phyloP scores from a whole-genome alignment of 2,797 vertebrate species.

The Thalassophryne amazonica region DNA sequence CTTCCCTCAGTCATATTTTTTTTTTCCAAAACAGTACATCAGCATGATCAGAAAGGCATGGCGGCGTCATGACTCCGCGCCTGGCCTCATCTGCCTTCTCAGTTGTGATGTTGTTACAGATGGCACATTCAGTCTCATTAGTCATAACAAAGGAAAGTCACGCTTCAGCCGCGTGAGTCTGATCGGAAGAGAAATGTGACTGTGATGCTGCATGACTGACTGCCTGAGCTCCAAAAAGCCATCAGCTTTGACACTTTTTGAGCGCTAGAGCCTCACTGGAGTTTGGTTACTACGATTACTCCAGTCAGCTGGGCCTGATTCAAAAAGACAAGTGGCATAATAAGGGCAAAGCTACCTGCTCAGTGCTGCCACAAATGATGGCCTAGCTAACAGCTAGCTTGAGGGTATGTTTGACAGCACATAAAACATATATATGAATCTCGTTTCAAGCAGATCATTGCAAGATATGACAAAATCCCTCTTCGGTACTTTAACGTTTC shows the following conservation, averaged over 20 bases:
- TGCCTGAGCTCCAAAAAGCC: slow-evolving; percentile 5
- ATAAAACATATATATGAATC: too few species aligned
- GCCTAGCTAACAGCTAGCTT: too few species aligned
- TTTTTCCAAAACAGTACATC: slow-evolving; percentile 31
- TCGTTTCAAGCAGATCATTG: too few species aligned
- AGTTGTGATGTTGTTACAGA: slow-evolving; percentile 64
- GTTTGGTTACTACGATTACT: slow-evolving; percentile 2
- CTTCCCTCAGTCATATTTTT: slow-evolving; percentile 31
- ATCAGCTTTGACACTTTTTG: background rate
- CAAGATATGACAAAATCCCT: too few species aligned
- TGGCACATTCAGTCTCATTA: slow-evolving; percentile 61
- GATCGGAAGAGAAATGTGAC: slow-evolving; percentile 13
- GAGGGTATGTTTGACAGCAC: too few species aligned
- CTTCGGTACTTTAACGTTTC: too few species aligned
- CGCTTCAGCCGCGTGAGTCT: slow-evolving; percentile 8
- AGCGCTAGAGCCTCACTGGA: background rate
- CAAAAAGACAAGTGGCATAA: background rate
- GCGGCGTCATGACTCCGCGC: slow-evolving; percentile 70
- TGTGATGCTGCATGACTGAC: slow-evolving; percentile 11
- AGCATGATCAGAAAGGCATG: slow-evolving; percentile 11
- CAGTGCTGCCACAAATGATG: too few species aligned
- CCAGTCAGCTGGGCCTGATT: background rate
- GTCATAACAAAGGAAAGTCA: slow-evolving; percentile 57
- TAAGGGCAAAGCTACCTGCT: background rate
- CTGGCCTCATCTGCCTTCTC: slow-evolving; percentile 54